Conservation (phyloP, 2,113 vertebrate genomes). For the Aegithalos caudatus region DNA sequence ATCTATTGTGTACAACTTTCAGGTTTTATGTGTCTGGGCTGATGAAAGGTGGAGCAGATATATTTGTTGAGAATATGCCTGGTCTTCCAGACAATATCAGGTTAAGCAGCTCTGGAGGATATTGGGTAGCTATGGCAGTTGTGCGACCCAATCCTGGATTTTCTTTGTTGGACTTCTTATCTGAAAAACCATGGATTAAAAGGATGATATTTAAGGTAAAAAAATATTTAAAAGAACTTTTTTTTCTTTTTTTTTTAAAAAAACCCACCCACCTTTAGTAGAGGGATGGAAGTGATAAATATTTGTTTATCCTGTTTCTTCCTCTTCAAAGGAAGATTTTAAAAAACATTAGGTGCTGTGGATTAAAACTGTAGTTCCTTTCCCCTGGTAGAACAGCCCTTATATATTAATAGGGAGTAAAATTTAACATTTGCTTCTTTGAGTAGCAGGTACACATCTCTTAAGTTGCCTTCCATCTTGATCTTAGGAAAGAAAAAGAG, state of each 20-base stretch:
- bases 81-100: slow-evolving; percentile 96
- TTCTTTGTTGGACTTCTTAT: slow-evolving; percentile 94
- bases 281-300: neutral
- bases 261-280: neutral
- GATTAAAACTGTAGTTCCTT: neutral
- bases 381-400: neutral
- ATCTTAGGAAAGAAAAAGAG: neutral
- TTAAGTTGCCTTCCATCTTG: neutral
- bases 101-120: slow-evolving; percentile 89
- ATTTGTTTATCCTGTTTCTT: neutral
- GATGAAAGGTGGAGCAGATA: slow-evolving; percentile 94
- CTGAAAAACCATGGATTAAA: slow-evolving; percentile 91
- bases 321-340: neutral
- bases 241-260: neutral
- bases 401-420: neutral
- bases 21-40: slow-evolving; percentile 94
- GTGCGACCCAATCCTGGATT: slow-evolving; percentile 89
- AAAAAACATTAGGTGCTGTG: neutral
- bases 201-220: slow-evolving; percentile 93
- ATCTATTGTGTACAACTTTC: neutral
- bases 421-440: neutral
- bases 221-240: neutral
- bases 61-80: slow-evolving; percentile 93
- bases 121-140: slow-evolving; percentile 90
- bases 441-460: neutral